A percentile compares a stretch with the other conserved stretches of the same genome.
phyloP scores from a whole-genome alignment of 2,797 vertebrate genomes.

The Sebastes itinus region DNA sequence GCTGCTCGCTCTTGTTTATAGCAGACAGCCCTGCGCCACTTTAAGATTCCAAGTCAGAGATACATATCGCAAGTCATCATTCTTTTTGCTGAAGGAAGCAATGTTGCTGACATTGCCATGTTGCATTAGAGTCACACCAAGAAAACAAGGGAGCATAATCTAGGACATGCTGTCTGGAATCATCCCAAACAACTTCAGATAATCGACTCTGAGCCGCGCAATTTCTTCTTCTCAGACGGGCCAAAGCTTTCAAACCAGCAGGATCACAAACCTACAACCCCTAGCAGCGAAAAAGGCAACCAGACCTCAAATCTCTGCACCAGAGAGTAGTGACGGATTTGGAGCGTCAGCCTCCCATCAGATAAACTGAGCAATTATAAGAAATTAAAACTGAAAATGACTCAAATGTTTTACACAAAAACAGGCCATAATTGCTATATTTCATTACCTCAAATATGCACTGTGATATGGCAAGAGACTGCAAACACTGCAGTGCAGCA shows the following conservation, averaged over 20 bases:
- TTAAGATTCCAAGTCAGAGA: slow-evolving; percentile 72
- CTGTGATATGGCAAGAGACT: slow-evolving; percentile 3
- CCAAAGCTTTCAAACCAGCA: slow-evolving; percentile 51
- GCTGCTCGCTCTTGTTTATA: slow-evolving; percentile 58
- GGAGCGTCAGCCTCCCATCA: neutral
- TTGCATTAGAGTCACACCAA: slow-evolving; percentile 80
- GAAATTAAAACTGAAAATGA: slow-evolving; percentile 4
- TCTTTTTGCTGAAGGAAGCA: slow-evolving; percentile 84
- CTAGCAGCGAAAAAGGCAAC: slow-evolving; percentile 10
- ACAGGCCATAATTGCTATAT: neutral
- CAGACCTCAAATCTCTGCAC: neutral
- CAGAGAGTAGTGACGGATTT: neutral
- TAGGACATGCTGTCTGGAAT: slow-evolving; percentile 81
- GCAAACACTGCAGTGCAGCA: slow-evolving; percentile 47
- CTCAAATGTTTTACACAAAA: slow-evolving; percentile 17
- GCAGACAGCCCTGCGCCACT: slow-evolving; percentile 52
- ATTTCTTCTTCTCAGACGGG: slow-evolving; percentile 62
- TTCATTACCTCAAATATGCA: neutral
- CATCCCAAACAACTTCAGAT: slow-evolving; percentile 74
- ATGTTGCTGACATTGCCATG: slow-evolving; percentile 78
- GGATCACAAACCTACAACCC: slow-evolving; percentile 37
- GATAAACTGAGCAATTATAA: slow-evolving; percentile 5
- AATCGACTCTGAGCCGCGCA: slow-evolving; percentile 73
- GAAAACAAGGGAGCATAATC: slow-evolving; percentile 80
- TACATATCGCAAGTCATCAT: slow-evolving; percentile 81